Evolutionary conservation across 1,140 invertebrate genomes (phyloP).

Genomic region (Bombus superbus): DNA sequence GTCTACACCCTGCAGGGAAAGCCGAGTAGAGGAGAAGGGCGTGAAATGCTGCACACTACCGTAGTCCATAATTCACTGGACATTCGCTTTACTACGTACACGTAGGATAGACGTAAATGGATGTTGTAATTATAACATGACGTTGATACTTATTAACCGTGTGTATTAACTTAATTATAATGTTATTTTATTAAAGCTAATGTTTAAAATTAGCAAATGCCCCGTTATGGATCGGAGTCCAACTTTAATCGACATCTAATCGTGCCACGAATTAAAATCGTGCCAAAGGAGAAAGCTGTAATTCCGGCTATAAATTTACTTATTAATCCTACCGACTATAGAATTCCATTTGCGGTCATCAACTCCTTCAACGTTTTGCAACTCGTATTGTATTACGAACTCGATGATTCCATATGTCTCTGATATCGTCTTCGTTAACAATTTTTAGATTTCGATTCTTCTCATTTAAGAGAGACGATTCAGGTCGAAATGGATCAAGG

Average conservation of each 20-base stretch:
- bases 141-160: no score
- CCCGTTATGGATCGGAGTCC: not conserved
- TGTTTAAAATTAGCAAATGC: not conserved
- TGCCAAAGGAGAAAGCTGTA: not conserved
- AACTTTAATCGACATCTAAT: not conserved
- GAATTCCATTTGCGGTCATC: not conserved
- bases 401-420: not conserved
- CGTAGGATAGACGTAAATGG: no score
- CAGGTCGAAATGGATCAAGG: not conserved
- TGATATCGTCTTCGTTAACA: not conserved
- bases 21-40: not conserved
- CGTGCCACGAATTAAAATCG: constrained; percentile 6
- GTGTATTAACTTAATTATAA: no score
- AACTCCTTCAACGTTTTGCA: not conserved
- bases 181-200: not conserved
- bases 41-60: not conserved
- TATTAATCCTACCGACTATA: not conserved
- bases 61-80: no score
- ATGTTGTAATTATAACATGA: no score
- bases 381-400: not conserved
- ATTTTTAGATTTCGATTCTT: not conserved
- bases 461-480: not conserved
- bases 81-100: no score
- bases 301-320: not conserved
- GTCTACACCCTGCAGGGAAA: not conserved